phyloP scores from a whole-genome alignment of 2,888 invertebrate species.

The Tillus elongatus region DNA sequence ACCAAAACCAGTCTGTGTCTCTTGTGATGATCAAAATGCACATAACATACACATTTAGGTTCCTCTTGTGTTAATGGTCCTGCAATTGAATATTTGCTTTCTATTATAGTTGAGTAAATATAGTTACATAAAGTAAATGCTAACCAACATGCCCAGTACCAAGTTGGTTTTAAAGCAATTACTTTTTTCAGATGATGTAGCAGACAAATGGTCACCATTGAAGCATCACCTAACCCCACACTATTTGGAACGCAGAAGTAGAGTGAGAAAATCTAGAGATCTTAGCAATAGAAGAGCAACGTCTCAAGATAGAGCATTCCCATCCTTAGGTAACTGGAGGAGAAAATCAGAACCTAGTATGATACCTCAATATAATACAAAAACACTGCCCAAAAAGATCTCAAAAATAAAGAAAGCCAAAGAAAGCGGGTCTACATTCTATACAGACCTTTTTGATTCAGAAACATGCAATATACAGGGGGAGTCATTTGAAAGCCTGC shows the following conservation, averaged over 20 bases:
- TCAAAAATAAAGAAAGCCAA: constrained; percentile 61
- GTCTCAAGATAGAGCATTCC: constrained; percentile 45
- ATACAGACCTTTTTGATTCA: constrained; percentile 57
- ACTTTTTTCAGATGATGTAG: constrained; percentile 34
- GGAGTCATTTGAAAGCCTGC: constrained; percentile 55
- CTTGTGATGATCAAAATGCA: too few relatives aligned
- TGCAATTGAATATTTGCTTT: too few relatives aligned
- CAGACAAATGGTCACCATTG: constrained; percentile 47
- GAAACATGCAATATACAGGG: constrained; percentile 40
- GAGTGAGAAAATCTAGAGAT: constrained; percentile 52
- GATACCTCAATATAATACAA: constrained; percentile 50
- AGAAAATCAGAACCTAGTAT: constrained; percentile 64
- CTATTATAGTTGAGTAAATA: too few relatives aligned
- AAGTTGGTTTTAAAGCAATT: too few relatives aligned
- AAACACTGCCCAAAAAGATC: constrained; percentile 62
- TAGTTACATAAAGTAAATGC: too few relatives aligned
- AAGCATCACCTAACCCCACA: constrained; percentile 79
- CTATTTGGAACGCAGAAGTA: constrained; percentile 76
- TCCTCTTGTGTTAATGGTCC: too few relatives aligned
- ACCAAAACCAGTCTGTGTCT: too few relatives aligned
- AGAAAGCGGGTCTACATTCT: constrained; percentile 53
- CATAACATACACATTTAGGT: too few relatives aligned
- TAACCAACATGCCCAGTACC: too few relatives aligned
- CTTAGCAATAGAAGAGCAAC: constrained; percentile 34
- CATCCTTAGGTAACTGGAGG: constrained; percentile 56